These are phyloP conservation scores for Lepidurus couesii DNA, from an alignment of 1,140 invertebrate species.

Conservation along the genomic window DNA sequence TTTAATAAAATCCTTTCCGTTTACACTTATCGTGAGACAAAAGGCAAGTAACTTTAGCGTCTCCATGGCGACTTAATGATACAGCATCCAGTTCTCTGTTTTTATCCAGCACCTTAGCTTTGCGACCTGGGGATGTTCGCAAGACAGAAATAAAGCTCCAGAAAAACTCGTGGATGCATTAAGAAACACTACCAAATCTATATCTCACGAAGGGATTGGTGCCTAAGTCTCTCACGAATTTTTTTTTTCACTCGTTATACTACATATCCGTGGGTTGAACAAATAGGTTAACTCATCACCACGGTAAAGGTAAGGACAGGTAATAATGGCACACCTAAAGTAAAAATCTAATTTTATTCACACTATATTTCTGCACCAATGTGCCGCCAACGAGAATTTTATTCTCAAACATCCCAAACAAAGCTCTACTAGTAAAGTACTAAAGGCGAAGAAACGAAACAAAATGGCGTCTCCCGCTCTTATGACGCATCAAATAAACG, in stretches of 20 bases:
- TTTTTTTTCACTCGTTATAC: background rate
- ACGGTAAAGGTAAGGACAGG: background rate
- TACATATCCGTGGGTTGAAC: background rate
- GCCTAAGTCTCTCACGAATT: background rate
- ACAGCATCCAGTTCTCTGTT: background rate
- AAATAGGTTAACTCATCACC: background rate
- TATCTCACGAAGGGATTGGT: background rate
- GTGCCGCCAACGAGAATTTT: background rate
- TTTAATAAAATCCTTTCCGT: background rate
- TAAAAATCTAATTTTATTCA: background rate
- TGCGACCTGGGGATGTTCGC: background rate
- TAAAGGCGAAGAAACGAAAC: too few species aligned
- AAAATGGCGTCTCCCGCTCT: too few species aligned
- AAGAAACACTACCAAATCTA: background rate
- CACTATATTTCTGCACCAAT: too few species aligned
- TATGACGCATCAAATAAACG: too few species aligned
- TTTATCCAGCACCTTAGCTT: background rate
- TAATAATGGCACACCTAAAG: background rate
- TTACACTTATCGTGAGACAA: background rate
- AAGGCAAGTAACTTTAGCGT: background rate
- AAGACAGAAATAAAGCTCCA: background rate
- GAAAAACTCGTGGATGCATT: background rate
- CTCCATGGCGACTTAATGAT: slow-evolving; percentile 21
- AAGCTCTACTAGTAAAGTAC: too few species aligned
- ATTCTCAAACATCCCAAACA: too few species aligned